These are phyloP conservation scores for Anthopleura sola DNA, from an alignment of 64 coral and sea anemone genomes.

Conservation along the genomic window DNA sequence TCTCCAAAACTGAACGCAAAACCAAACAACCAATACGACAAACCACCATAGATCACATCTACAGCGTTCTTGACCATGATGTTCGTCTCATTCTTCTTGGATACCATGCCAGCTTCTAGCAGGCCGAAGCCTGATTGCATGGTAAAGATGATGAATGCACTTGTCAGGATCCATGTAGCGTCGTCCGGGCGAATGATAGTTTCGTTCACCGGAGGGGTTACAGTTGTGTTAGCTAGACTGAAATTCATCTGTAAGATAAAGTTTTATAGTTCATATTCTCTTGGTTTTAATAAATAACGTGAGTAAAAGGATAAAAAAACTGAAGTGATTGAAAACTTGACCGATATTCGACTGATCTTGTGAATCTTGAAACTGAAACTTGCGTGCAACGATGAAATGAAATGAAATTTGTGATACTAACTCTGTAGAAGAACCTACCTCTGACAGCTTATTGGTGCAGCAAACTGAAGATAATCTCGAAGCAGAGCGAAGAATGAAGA, in stretches of 20 bases:
- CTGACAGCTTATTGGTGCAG: too few species aligned
- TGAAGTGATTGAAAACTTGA: too few species aligned
- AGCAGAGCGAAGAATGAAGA: too few species aligned
- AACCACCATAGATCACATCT: slow-evolving; percentile 43
- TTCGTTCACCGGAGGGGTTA: neutral
- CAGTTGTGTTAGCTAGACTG: neutral
- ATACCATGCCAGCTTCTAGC: slow-evolving; percentile 46
- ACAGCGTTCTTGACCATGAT: slow-evolving; percentile 59
- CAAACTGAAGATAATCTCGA: too few species aligned
- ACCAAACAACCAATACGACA: slow-evolving; percentile 49
- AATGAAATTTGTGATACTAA: too few species aligned
- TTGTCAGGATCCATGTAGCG: slow-evolving; percentile 56
- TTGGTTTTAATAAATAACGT: too few species aligned
- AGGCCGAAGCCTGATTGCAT: slow-evolving; percentile 57
- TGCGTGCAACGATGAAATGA: too few species aligned
- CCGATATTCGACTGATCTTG: too few species aligned
- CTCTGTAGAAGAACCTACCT: too few species aligned
- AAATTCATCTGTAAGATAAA: neutral
- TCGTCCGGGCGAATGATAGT: slow-evolving; percentile 24
- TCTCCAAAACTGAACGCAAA: slow-evolving; percentile 41
- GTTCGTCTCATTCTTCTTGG: slow-evolving; percentile 50
- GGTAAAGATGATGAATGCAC: slow-evolving; percentile 53
- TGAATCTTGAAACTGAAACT: too few species aligned
- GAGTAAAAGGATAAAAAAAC: too few species aligned
- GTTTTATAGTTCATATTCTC: too few species aligned